phyloP scores from a whole-genome alignment of 1,140 invertebrate genomes.

The Drosophila repleta region DNA sequence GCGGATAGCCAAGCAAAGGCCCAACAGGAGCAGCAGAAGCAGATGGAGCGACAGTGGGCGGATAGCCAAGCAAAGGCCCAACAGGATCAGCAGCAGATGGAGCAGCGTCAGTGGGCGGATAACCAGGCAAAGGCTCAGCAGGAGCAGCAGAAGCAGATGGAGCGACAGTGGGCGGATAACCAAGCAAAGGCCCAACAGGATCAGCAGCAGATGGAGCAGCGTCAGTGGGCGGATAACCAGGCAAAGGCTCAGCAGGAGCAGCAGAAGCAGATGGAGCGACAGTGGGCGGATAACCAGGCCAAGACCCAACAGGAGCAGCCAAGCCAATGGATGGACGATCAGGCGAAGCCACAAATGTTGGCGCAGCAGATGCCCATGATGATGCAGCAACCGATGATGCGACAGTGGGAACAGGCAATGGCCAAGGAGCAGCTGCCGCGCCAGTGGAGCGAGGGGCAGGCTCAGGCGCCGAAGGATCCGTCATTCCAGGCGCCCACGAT shows the following conservation, averaged over 20 bases:
- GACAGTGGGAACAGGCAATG: conserved; percentile 10
- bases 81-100: conserved; percentile 3
- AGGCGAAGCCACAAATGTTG: neutral
- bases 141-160: neutral
- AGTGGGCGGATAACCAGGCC: conserved; percentile 19
- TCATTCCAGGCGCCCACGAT: too few species aligned
- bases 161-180: neutral
- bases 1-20: conserved; percentile 10
- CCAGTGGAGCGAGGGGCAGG: conserved; percentile 18
- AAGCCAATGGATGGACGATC: neutral
- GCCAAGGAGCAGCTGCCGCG: neutral
- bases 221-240: neutral
- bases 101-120: conserved; percentile 38
- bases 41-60: conserved; percentile 28
- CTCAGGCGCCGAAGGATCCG: too few species aligned
- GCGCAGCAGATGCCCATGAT: conserved; percentile 9
- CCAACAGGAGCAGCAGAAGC: conserved; percentile 1
- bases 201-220: conserved; percentile 14
- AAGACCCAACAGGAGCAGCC: conserved; percentile 7
- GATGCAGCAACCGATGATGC: neutral
- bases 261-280: too few species aligned
- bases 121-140: conserved; percentile 14
- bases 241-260: conserved; percentile 1
- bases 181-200: neutral
- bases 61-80: conserved; percentile 28